These are phyloP conservation scores for Notechis scutatus DNA, from an alignment of 2,113 vertebrate genomes.

Conservation along the genomic window DNA sequence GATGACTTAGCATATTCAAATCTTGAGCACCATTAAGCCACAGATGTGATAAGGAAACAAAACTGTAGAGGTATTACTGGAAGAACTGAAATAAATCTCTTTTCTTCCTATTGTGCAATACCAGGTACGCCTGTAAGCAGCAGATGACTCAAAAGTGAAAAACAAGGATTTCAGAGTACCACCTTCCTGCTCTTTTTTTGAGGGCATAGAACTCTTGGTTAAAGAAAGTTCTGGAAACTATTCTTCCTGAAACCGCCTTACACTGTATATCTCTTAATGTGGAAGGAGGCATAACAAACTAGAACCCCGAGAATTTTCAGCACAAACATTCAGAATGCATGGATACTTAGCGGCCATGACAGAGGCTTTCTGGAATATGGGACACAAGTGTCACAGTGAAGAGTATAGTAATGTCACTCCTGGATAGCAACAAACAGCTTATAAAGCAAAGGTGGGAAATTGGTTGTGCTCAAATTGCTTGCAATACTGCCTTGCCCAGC, in stretches of 20 bases:
- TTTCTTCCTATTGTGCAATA: constrained; percentile 31
- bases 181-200: not conserved
- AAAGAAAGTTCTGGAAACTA: not conserved
- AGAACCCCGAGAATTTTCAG: not conserved
- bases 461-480: not conserved
- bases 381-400: not conserved
- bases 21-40: constrained; percentile 7
- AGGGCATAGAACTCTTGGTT: not conserved
- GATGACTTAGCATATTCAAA: not conserved
- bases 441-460: not conserved
- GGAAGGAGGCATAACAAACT: not conserved
- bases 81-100: not conserved
- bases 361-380: not conserved
- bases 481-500: not conserved
- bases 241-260: not conserved
- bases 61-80: not conserved
- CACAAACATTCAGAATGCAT: not conserved
- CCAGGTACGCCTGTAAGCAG: constrained; percentile 3
- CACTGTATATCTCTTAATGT: not conserved
- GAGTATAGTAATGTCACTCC: not conserved
- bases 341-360: not conserved
- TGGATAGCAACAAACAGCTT: not conserved
- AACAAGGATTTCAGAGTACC: constrained; percentile 20
- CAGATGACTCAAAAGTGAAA: not conserved
- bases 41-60: not conserved